Percentiles rank a stretch among this genome's conserved stretches.
Conservation (phyloP, 1,140 invertebrate genomes). For the Melanaphis sacchari region DNA sequence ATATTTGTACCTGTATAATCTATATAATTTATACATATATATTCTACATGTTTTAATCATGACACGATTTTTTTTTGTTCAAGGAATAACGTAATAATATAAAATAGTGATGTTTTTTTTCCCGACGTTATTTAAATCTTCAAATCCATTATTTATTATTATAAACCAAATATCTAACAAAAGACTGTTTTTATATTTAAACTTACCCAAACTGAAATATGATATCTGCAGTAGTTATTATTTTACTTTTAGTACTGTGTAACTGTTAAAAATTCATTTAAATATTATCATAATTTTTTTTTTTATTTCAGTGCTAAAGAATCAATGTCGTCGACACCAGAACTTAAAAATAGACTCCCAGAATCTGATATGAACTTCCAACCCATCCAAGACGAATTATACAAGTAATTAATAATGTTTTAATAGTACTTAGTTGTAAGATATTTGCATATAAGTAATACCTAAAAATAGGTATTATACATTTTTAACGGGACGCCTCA, state of each 20-base stretch:
- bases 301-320: neutral
- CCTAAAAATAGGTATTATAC: neutral
- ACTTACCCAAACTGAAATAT: neutral
- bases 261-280: neutral
- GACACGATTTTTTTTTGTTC: no score
- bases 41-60: no score
- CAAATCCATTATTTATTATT: neutral
- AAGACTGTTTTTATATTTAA: neutral
- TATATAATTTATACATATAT: no score
- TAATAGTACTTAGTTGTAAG: neutral
- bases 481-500: no score
- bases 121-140: neutral
- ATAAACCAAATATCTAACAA: neutral
- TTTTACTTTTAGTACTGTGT: neutral
- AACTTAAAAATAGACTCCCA: neutral
- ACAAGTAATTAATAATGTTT: slow-evolving; percentile 16
- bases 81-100: neutral
- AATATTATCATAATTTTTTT: neutral
- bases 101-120: neutral
- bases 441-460: neutral
- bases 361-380: slow-evolving; percentile 42
- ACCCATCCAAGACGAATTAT: slow-evolving; percentile 18
- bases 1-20: no score
- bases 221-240: neutral
- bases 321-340: neutral